These are phyloP conservation scores for Florisuga fusca DNA, from an alignment of 2,797 vertebrate species.

Conservation along the genomic window DNA sequence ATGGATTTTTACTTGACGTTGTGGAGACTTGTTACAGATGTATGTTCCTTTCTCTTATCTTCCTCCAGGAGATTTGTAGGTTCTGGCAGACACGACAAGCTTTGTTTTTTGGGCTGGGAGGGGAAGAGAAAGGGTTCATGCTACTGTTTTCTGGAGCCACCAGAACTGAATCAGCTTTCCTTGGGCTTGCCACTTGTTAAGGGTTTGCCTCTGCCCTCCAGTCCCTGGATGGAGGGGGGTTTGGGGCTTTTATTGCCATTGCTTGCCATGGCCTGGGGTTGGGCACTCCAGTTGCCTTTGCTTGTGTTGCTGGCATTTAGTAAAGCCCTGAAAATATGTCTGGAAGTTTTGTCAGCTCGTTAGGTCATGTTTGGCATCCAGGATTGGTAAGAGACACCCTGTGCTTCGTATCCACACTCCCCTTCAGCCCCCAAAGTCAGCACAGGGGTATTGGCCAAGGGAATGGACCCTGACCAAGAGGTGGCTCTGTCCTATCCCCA, in stretches of 20 bases:
- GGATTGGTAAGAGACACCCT: fast-evolving
- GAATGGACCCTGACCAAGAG: fast-evolving
- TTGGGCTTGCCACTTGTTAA: neutral
- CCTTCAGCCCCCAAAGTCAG: neutral
- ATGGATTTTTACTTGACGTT: neutral
- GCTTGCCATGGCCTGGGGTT: neutral
- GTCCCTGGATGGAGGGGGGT: neutral
- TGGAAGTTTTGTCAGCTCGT: neutral
- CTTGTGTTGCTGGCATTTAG: neutral
- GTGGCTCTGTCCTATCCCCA: neutral
- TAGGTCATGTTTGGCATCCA: neutral
- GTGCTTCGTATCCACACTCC: no score
- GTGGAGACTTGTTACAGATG: neutral
- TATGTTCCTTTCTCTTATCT: neutral
- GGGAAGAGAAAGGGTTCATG: neutral
- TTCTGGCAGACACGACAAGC: neutral
- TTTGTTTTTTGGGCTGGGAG: neutral
- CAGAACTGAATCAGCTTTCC: neutral
- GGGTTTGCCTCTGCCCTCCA: neutral
- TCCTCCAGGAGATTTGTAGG: neutral
- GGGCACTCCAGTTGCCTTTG: neutral
- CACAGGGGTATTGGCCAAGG: fast-evolving
- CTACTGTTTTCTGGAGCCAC: neutral
- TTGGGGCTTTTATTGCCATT: neutral
- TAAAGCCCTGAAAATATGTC: neutral